These are phyloP conservation scores for Amblyjoppa proteus DNA, from an alignment of 2,888 invertebrate species.

Conservation along the genomic window DNA sequence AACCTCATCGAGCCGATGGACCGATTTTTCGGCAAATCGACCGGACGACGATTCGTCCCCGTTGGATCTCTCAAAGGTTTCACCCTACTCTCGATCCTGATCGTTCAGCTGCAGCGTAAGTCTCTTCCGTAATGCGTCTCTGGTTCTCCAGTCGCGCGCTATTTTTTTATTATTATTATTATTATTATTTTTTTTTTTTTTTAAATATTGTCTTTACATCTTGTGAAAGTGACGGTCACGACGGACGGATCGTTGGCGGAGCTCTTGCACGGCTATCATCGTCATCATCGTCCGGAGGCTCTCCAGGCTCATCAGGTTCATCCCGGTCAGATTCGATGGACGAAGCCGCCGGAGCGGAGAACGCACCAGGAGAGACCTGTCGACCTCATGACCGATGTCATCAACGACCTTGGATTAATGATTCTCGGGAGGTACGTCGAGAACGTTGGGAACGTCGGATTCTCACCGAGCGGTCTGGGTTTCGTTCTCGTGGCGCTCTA, in stretches of 20 bases:
- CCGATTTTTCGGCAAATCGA: constrained; percentile 33
- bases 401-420: constrained; percentile 89
- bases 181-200: too few species aligned
- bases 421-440: constrained; percentile 80
- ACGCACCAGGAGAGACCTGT: constrained; percentile 85
- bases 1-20: constrained; percentile 39
- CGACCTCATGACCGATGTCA: constrained; percentile 92
- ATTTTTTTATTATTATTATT: neutral
- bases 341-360: constrained; percentile 12
- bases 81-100: constrained; percentile 1
- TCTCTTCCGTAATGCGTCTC: neutral
- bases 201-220: neutral
- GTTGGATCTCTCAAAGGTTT: constrained; percentile 6
- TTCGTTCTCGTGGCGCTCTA: constrained; percentile 92
- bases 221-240: constrained; percentile 16
- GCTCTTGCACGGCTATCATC: constrained; percentile 10
- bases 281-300: constrained; percentile 29
- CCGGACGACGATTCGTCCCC: neutral
- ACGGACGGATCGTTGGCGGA: constrained; percentile 27
- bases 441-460: constrained; percentile 89
- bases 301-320: constrained; percentile 29
- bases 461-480: constrained; percentile 93
- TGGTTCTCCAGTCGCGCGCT: neutral
- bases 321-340: constrained; percentile 47
- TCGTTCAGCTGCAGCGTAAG: constrained; percentile 53